Evolutionary conservation across 2,888 invertebrate genomes (phyloP).

Genomic region (Minunthozetes semirufus): DNA sequence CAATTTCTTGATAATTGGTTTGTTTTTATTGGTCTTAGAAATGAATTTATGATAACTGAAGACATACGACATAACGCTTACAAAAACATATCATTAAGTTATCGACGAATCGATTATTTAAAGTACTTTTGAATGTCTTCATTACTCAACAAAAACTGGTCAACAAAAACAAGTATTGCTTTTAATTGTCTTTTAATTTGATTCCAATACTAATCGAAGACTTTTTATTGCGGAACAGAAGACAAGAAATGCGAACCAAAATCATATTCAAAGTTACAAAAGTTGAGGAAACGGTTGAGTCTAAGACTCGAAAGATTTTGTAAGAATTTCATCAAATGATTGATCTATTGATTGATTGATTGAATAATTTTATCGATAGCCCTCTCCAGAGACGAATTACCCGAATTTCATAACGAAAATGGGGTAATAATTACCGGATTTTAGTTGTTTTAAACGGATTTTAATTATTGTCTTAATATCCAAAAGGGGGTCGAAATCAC

Average conservation of each 20-base stretch:
- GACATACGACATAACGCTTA: no score
- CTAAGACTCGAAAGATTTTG: slow-evolving; percentile 93
- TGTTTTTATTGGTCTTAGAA: no score
- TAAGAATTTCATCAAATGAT: slow-evolving; percentile 57
- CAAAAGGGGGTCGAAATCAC: slow-evolving; percentile 19
- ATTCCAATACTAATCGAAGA: not conserved
- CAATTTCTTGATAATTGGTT: no score
- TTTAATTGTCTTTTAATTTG: not conserved
- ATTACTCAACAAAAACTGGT: slow-evolving; percentile 18
- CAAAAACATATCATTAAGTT: no score
- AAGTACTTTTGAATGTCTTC: slow-evolving; percentile 17
- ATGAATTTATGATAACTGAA: no score
- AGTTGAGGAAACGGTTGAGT: slow-evolving; percentile 87
- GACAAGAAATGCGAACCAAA: slow-evolving; percentile 17
- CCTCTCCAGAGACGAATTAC: slow-evolving; percentile 22
- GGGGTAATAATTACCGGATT: slow-evolving; percentile 1
- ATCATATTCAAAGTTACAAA: slow-evolving; percentile 71
- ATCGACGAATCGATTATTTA: no score
- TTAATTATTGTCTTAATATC: not conserved
- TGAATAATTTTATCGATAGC: slow-evolving; percentile 11
- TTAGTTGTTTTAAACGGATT: not conserved
- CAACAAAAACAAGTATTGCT: slow-evolving; percentile 18
- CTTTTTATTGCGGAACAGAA: not conserved
- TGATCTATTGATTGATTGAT: not conserved
- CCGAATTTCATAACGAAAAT: slow-evolving; percentile 25